Evolutionary conservation across 2,113 vertebrate species (phyloP).

Genomic region (Uria aalge): DNA sequence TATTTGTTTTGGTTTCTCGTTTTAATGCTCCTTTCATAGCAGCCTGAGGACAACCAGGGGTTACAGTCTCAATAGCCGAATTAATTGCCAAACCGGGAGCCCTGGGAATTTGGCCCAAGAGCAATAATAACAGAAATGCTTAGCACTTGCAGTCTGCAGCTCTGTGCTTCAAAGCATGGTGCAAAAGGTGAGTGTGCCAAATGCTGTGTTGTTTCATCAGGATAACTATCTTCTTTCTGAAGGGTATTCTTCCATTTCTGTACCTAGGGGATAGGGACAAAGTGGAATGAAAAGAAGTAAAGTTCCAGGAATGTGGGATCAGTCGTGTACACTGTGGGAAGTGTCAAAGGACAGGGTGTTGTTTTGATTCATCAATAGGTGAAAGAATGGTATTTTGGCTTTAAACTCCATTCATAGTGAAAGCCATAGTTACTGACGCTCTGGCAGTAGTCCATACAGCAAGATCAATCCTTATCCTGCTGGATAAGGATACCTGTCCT

Average conservation of each 20-base stretch:
- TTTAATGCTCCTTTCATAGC: not conserved
- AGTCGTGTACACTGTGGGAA: not conserved
- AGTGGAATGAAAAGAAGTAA: not conserved
- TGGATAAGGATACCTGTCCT: not conserved
- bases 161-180: not conserved
- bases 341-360: not conserved
- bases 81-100: not conserved
- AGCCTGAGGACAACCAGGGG: not conserved
- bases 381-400: not conserved
- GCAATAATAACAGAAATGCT: not conserved
- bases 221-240: not conserved
- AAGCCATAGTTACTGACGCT: not conserved
- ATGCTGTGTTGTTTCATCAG: not conserved
- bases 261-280: not conserved
- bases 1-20: constrained; percentile 28
- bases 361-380: not conserved
- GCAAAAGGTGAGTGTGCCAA: not conserved
- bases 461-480: not conserved
- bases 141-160: not conserved
- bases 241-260: not conserved
- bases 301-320: not conserved
- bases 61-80: not conserved
- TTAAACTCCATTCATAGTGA: not conserved
- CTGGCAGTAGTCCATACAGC: not conserved
- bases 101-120: not conserved